Evolutionary conservation across 2,113 vertebrate species (phyloP).

Genomic region (Chloropsis cyanopogon): DNA sequence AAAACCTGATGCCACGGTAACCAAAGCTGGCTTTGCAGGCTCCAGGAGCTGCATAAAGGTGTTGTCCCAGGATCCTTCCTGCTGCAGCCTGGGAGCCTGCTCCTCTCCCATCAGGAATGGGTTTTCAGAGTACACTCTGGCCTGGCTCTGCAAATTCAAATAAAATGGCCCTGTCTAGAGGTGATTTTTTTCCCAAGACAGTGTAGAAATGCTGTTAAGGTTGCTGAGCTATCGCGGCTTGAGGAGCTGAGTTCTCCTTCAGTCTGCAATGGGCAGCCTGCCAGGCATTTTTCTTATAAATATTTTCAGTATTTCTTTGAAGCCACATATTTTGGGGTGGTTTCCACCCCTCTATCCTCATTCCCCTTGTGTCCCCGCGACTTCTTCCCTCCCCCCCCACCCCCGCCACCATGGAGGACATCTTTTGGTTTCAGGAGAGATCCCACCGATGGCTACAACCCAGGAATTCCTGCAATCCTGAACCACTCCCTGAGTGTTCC

Average conservation of each 20-base stretch:
- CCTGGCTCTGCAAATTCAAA: background rate
- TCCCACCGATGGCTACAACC: background rate
- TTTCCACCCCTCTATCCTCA: background rate
- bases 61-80: background rate
- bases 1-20: background rate
- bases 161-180: background rate
- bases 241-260: background rate
- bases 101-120: background rate
- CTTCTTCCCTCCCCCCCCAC: no score
- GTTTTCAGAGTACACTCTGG: background rate
- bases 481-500: background rate
- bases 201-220: background rate
- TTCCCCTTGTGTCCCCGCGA: background rate
- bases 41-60: background rate
- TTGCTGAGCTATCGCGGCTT: background rate
- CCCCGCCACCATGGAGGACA: background rate
- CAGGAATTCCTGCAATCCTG: constrained; percentile 29
- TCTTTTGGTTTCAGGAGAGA: constrained; percentile 4
- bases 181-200: background rate
- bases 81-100: background rate
- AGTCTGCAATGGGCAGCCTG: background rate
- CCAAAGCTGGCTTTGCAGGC: background rate
- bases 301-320: background rate
- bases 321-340: background rate
- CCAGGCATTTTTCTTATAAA: background rate